Conservation (phyloP, 2,888 invertebrate genomes). For the Chloroclysta siterata region DNA sequence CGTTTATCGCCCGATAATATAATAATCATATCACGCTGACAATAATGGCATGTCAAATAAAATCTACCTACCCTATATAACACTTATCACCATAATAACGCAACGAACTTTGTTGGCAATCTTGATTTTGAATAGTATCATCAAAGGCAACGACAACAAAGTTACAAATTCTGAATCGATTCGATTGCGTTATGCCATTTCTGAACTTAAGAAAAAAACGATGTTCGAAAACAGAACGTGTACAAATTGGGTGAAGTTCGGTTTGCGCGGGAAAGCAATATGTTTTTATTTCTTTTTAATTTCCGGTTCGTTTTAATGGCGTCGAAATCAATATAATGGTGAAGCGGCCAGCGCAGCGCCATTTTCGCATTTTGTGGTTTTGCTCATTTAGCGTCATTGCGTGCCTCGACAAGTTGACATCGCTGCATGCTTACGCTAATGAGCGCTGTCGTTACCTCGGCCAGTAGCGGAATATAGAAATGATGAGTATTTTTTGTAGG, state of each 20-base stretch:
- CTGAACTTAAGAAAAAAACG: constrained; percentile 53
- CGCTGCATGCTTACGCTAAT: constrained; percentile 61
- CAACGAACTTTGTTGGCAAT: constrained; percentile 47
- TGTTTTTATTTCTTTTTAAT: constrained; percentile 84
- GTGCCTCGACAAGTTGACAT: constrained; percentile 49
- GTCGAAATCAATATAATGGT: constrained; percentile 84
- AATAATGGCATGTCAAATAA: constrained; percentile 83
- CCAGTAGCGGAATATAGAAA: constrained; percentile 44
- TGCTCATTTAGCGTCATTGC: constrained; percentile 73
- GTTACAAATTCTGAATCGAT: constrained; percentile 42
- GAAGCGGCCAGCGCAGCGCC: constrained; percentile 73
- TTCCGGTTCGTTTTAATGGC: constrained; percentile 83
- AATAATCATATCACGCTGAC: constrained; percentile 82
- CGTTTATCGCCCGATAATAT: constrained; percentile 83
- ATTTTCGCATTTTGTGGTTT: constrained; percentile 81
- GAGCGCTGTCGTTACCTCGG: constrained; percentile 61
- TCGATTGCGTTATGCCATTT: constrained; percentile 51
- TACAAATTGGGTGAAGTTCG: constrained; percentile 82
- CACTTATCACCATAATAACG: constrained; percentile 52
- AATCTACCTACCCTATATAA: constrained; percentile 79
- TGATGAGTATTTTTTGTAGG: constrained; percentile 6
- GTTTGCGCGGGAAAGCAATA: constrained; percentile 82
- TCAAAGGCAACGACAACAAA: constrained; percentile 34
- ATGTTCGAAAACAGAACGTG: constrained; percentile 76
- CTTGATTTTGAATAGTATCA: constrained; percentile 28